These are phyloP conservation scores for Porites evermanni DNA, from an alignment of 92 coral and sea anemone species.

Conservation along the genomic window DNA sequence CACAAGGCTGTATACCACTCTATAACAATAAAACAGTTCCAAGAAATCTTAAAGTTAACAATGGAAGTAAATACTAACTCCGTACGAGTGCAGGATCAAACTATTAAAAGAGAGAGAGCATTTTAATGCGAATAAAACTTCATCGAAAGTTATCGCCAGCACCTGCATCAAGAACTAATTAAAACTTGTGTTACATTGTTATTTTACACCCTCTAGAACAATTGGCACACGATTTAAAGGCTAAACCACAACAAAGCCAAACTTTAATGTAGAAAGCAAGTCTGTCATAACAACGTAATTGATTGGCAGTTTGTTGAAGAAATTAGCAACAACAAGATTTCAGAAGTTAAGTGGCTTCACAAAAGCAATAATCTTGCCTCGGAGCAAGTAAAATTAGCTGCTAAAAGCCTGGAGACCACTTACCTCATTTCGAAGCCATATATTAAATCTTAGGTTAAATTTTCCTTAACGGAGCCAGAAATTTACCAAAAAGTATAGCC, in stretches of 20 bases:
- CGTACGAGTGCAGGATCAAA: not conserved
- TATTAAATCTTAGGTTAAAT: not conserved
- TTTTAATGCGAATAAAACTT: not conserved
- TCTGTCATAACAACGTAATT: not conserved
- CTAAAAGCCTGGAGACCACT: not conserved
- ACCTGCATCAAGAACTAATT: conserved; percentile 13
- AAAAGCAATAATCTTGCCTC: not conserved
- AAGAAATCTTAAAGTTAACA: not conserved
- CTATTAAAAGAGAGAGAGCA: not conserved
- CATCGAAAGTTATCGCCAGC: not conserved
- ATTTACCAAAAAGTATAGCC: not conserved
- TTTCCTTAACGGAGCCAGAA: not conserved
- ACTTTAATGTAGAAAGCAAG: not conserved
- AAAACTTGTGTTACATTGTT: conserved; percentile 36
- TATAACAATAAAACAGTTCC: not conserved
- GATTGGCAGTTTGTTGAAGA: not conserved
- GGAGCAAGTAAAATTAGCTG: not conserved
- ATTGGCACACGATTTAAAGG: conserved; percentile 11
- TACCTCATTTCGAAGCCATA: conserved; percentile 55
- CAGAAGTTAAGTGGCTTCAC: not conserved
- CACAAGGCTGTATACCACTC: conserved; percentile 9
- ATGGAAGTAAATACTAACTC: not conserved
- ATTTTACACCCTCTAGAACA: not conserved
- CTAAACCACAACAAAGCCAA: not conserved
- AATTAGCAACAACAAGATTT: not conserved